Evolutionary conservation across 2,113 vertebrate genomes (phyloP).

Genomic region (Phycodurus eques): DNA sequence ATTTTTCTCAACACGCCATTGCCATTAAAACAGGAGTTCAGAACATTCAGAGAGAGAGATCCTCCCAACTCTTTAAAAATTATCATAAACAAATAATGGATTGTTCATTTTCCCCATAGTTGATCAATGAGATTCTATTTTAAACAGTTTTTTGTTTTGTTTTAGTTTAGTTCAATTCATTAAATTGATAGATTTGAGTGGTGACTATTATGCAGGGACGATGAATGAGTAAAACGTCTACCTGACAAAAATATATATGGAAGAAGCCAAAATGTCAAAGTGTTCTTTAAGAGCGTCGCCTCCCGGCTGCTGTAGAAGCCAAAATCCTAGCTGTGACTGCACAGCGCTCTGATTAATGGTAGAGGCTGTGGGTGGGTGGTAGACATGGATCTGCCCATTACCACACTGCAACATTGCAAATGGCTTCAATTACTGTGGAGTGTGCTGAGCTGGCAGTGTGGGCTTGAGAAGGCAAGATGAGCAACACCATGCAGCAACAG

Average conservation of each 20-base stretch:
- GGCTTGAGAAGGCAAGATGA: conserved; percentile 59
- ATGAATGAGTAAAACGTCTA: conserved; percentile 29
- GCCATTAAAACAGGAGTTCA: no score
- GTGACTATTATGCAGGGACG: background rate
- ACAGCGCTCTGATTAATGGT: conserved; percentile 77
- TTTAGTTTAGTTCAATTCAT: background rate
- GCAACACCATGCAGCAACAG: conserved; percentile 55
- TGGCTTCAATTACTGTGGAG: conserved; percentile 80
- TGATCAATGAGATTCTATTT: no score
- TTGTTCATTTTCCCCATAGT: no score
- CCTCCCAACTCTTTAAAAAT: no score
- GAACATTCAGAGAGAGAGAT: no score
- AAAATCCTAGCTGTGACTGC: conserved; percentile 65
- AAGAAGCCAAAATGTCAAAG: conserved; percentile 47
- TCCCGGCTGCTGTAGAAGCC: conserved; percentile 62
- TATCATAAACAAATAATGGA: no score
- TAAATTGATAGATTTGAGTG: background rate
- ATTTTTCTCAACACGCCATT: no score
- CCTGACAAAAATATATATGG: background rate
- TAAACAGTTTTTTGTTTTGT: no score
- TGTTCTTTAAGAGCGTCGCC: conserved; percentile 59
- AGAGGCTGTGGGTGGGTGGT: conserved; percentile 77
- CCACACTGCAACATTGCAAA: conserved; percentile 79
- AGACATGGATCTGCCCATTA: conserved; percentile 78
- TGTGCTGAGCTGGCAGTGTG: conserved; percentile 78